phyloP scores from a whole-genome alignment of 2,797 vertebrate species.

The Artibeus lituratus region DNA sequence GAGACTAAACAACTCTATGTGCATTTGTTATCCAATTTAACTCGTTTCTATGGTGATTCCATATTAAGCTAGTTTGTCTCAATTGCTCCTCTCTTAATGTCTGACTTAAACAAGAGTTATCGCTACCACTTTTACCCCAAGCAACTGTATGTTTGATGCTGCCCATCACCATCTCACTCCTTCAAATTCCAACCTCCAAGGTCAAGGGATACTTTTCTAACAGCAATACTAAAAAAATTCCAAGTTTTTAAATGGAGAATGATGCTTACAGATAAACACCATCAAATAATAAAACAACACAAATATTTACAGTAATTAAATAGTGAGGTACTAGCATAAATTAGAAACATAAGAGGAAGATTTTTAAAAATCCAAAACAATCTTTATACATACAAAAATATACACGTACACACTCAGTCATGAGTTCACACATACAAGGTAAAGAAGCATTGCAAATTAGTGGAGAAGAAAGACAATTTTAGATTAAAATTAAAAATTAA shows the following conservation, averaged over 20 bases:
- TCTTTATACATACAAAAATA: neutral
- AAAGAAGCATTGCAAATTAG: neutral
- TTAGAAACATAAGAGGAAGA: neutral
- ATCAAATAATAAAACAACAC: neutral
- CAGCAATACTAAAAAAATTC: neutral
- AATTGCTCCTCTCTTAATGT: neutral
- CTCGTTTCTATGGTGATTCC: neutral
- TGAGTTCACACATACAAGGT: neutral
- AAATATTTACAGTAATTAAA: neutral
- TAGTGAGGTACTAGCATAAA: neutral
- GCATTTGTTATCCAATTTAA: neutral
- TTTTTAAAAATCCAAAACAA: neutral
- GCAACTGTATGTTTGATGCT: neutral
- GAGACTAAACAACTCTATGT: neutral
- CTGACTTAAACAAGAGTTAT: neutral
- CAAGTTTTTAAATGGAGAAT: neutral
- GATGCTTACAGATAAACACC: neutral
- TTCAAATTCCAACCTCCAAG: neutral
- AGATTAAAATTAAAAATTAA: neutral
- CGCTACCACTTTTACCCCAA: neutral
- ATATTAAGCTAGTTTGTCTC: neutral
- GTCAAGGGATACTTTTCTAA: neutral
- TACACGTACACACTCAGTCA: neutral
- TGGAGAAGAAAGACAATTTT: neutral
- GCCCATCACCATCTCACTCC: neutral